Evolutionary conservation across 2,888 invertebrate genomes (phyloP).

Genomic region (Orthosia gracilis): DNA sequence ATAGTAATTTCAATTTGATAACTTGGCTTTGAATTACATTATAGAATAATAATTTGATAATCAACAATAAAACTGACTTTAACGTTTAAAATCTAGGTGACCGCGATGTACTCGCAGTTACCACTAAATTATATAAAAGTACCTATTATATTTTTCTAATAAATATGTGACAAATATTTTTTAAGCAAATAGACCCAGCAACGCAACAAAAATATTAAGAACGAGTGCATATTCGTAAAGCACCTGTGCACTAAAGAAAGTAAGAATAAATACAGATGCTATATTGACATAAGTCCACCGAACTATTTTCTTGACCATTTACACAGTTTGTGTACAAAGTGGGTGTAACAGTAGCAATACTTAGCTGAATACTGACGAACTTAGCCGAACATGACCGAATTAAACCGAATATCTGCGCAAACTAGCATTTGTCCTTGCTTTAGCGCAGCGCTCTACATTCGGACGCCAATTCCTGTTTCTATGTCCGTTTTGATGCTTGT

Average conservation of each 20-base stretch:
- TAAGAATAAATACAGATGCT: constrained; percentile 1
- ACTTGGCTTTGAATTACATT: no score
- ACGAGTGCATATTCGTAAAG: no score
- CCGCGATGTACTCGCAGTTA: no score
- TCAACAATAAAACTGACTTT: no score
- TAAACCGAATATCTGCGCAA: constrained; percentile 65
- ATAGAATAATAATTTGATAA: no score
- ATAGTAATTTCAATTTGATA: no score
- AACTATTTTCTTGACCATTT: constrained; percentile 40
- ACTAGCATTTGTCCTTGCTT: constrained; percentile 71
- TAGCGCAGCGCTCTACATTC: constrained; percentile 72
- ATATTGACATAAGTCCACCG: constrained; percentile 37
- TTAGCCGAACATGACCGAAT: constrained; percentile 38
- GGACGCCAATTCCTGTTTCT: constrained; percentile 41
- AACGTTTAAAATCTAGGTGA: no score
- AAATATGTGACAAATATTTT: no score
- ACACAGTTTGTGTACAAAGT: constrained; percentile 30
- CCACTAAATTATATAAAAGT: no score
- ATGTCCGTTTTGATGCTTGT: constrained; percentile 26
- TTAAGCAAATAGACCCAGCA: constrained; percentile 2
- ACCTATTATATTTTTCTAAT: no score
- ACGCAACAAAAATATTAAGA: not conserved
- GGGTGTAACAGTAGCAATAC: constrained; percentile 7
- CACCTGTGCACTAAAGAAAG: not conserved
- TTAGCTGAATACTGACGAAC: not conserved